These are phyloP conservation scores for Leptopilina boulardi DNA, from an alignment of 1,140 invertebrate genomes.

Conservation along the genomic window DNA sequence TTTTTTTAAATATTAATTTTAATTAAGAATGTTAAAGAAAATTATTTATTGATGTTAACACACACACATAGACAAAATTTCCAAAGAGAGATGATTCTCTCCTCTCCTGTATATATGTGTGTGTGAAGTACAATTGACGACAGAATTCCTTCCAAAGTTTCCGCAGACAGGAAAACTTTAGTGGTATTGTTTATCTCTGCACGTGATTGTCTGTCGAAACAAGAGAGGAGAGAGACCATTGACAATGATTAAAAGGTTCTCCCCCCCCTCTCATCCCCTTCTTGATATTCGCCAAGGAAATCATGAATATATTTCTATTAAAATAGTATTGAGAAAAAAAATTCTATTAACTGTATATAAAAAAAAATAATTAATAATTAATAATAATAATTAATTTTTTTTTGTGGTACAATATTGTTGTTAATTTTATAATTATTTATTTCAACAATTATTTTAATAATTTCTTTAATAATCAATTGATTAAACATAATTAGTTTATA, in stretches of 20 bases:
- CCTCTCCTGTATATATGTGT: slow-evolving; percentile 36
- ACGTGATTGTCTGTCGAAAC: slow-evolving; percentile 29
- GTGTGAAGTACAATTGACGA: slow-evolving; percentile 46
- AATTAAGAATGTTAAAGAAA: not conserved
- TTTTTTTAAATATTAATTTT: no score
- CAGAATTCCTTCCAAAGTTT: slow-evolving; percentile 41
- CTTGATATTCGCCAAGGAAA: not conserved
- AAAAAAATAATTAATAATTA: no score
- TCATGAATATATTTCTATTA: not conserved
- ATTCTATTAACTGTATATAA: not conserved
- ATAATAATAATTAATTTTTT: no score
- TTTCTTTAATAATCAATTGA: no score
- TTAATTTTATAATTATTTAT: no score
- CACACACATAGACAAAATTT: not conserved
- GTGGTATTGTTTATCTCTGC: slow-evolving; percentile 2
- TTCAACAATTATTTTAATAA: no score
- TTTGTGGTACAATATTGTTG: no score
- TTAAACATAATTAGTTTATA: no score
- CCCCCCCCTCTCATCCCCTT: not conserved
- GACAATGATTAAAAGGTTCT: slow-evolving; percentile 16
- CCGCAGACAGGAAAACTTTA: slow-evolving; percentile 17
- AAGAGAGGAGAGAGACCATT: slow-evolving; percentile 9
- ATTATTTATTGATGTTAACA: not conserved
- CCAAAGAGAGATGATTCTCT: not conserved
- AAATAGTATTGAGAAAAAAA: not conserved